phyloP scores from a whole-genome alignment of 2,797 vertebrate genomes.

The Tympanoctomys barrerae region DNA sequence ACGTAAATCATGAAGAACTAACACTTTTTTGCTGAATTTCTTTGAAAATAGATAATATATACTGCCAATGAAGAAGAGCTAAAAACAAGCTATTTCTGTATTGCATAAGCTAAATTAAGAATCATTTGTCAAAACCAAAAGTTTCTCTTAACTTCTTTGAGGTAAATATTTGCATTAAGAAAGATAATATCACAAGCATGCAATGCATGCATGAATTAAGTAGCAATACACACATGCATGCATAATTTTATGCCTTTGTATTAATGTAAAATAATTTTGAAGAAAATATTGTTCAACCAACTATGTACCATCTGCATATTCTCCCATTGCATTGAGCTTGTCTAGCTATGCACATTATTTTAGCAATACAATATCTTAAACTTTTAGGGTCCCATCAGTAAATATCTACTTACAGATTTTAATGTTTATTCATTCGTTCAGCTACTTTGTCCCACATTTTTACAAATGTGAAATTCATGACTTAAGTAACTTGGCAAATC shows the following conservation, averaged over 20 bases:
- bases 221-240: background rate
- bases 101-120: background rate
- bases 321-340: background rate
- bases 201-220: background rate
- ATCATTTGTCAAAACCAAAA: constrained; percentile 17
- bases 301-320: background rate
- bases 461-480: background rate
- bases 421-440: background rate
- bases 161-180: background rate
- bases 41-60: constrained; percentile 64
- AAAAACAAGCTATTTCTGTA: background rate
- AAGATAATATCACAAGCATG: background rate
- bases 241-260: background rate
- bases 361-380: background rate
- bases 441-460: background rate
- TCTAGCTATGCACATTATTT: background rate
- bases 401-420: background rate
- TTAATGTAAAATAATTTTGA: background rate
- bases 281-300: background rate
- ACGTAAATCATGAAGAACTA: constrained; percentile 44
- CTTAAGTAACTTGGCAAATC: background rate
- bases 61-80: constrained; percentile 15
- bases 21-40: constrained; percentile 41
- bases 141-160: background rate
- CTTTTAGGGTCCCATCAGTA: too few relatives aligned